Evolutionary conservation across 2,113 vertebrate species (phyloP), one percentile per base, ranked within the genome.

Genomic region (Cyphomyrus plagiostoma): DNA sequence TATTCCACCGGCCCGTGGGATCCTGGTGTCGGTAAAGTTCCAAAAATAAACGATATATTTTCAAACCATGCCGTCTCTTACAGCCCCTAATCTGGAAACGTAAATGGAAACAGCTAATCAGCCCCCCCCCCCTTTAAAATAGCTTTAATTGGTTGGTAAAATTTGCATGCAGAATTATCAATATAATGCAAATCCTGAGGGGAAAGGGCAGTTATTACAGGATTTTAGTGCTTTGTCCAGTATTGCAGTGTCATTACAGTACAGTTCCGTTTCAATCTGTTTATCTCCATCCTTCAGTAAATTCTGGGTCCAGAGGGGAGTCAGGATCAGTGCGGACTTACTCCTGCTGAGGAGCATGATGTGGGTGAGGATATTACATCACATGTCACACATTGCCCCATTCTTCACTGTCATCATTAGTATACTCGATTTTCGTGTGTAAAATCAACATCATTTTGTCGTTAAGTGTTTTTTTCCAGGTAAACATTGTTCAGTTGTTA

Each of bases 281-380:
- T 56, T 93, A 80, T 92, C 89, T 91, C 87, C 58, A 86, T 74
- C 77, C 87, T 90, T 87, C 93, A 98, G 97, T 96, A 88, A 96
- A 93, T 94, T 95, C 96, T 92, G 95, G 96, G 80, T 95, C 97
- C 89, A 96, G 97, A 89, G 96, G 96, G 91, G 97, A 98, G 80
- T 95, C 97, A 53, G 97, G 97, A 91, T 98, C 97, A 62, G 97
- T 98, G 92, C 96, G 97, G 95, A 98, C 97, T 21, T 98, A 98
- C 91, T 98, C 97, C 93, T 98, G 97, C 95, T 98, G 94, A 96
- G 94, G 91, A 90, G 89, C 94, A 94, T 91, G 87, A 17, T 48
- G 49, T 91, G 95, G 95, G 95, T 96, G 93, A 94, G 94, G 90
- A 91, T 74, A 82, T 35, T 84, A 89, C 90, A 87, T 89, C 21